phyloP scores from a whole-genome alignment of 1,140 invertebrate species.

The Venustaconcha ellipsiformis region DNA sequence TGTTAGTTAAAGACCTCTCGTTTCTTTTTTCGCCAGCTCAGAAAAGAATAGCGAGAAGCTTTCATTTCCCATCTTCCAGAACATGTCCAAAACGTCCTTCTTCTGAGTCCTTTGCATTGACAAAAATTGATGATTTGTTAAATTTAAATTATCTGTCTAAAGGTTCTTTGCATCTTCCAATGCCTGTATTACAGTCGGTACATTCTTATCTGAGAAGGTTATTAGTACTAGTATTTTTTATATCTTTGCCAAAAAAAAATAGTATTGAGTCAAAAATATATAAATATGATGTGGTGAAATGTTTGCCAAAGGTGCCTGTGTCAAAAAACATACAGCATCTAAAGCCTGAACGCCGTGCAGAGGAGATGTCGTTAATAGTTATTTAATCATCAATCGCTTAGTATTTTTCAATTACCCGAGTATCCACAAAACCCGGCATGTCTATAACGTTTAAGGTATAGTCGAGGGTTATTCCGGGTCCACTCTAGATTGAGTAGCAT shows the following conservation, averaged over 20 bases:
- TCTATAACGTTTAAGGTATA: constrained; percentile 25
- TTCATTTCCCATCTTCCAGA: constrained; percentile 30
- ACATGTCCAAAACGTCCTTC: constrained; percentile 4
- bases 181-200: constrained; percentile 20
- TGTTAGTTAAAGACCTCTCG: constrained; percentile 22
- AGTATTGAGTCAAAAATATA: constrained; percentile 38
- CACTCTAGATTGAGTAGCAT: constrained; percentile 14
- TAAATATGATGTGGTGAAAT: constrained; percentile 24
- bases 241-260: constrained; percentile 40
- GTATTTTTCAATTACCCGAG: constrained; percentile 30
- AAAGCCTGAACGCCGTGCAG: constrained; percentile 23
- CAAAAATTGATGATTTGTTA: constrained; percentile 21
- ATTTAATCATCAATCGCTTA: constrained; percentile 27
- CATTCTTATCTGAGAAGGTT: constrained; percentile 32
- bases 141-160: constrained; percentile 11
- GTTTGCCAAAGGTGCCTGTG: constrained; percentile 10
- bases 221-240: constrained; percentile 35
- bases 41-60: constrained; percentile 21
- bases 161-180: constrained; percentile 21
- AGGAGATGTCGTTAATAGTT: constrained; percentile 16
- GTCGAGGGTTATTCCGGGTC: neutral
- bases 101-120: constrained; percentile 1
- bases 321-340: constrained; percentile 36
- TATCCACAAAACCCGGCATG: constrained; percentile 33
- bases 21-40: neutral